Evolutionary conservation across 1,140 invertebrate genomes (phyloP).

Genomic region (Hormaphis cornu): DNA sequence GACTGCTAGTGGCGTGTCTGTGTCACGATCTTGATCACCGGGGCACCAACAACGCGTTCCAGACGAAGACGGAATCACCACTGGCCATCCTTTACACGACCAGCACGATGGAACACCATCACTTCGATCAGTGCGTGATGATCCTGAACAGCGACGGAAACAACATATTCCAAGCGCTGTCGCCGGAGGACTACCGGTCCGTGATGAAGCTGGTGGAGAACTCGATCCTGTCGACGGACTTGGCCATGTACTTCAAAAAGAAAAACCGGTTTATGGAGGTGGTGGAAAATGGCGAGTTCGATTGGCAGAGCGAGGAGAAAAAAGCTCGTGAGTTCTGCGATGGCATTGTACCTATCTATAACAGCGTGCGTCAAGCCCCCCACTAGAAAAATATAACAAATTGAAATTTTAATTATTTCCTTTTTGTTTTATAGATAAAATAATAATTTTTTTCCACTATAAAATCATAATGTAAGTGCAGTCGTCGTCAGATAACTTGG

Average conservation of each 20-base stretch:
- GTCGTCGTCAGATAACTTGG: no score
- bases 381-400: no score
- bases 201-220: conserved; percentile 88
- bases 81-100: conserved; percentile 89
- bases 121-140: conserved; percentile 97
- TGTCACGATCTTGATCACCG: conserved; percentile 94
- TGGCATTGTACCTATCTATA: no score
- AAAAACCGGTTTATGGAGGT: conserved; percentile 78
- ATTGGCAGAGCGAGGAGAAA: conserved; percentile 84
- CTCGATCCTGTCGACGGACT: conserved; percentile 86
- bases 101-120: conserved; percentile 94
- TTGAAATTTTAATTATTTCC: no score
- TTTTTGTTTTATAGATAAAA: no score
- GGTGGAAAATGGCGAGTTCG: conserved; percentile 80
- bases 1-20: conserved; percentile 87
- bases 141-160: conserved; percentile 66
- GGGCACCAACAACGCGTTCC: conserved; percentile 94
- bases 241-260: conserved; percentile 94
- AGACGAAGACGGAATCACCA: conserved; percentile 82
- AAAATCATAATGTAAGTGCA: no score
- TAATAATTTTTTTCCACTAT: no score
- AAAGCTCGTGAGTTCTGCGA: conserved; percentile 79
- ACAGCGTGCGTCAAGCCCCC: no score
- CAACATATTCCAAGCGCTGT: conserved; percentile 56
- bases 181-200: conserved; percentile 74